Evolutionary conservation across 2,113 vertebrate genomes (phyloP), one percentile per base, ranked within the genome.

Genomic region (Empidonax traillii): DNA sequence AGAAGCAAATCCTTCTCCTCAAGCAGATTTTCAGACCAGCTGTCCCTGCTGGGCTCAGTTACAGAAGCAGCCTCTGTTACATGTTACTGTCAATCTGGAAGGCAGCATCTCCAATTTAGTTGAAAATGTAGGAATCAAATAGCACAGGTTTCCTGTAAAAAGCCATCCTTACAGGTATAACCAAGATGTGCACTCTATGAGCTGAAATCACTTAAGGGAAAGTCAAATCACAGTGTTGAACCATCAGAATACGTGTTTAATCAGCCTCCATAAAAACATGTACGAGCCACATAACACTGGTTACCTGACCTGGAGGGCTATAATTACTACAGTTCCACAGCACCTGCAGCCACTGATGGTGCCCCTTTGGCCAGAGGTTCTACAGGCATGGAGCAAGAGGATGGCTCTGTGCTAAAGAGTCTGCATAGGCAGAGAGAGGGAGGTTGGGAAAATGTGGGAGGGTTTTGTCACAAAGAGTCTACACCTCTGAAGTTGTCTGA

Each of bases 21-120:
- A 71, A 30, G 61, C 81, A 91, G 71, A 93, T 94, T 94, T 95
- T 92, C 92, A 94, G 72, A 90, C 81, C 95, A 97, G 83, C 94
- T 95, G 90, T 92, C 87, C 67, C 85, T 90, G 72, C 74, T 93
- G 87, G 52, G 90, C 79, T 94, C 76, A 61, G 19, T 65, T 83
- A 85, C 27, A 90, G 71, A 91, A 87, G 71, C 81, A 80, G 82
- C 16, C 90, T 82, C 77, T 83, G 53, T 76, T 82, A 80, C 61
- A 73, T 15, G 9, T 53, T 92, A 49, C 76, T 72, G 73, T 78
- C 68, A 67, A 21, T 90, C 49, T 74, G 56, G 39, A 96, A 90
- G 59, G 56, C 3, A 2, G 35, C 63, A 72, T 92, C 65, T 87
- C 47, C 16, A 68, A 4, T 84, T 77, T 43, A 86, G 68, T 9